Evolutionary conservation across 2,888 invertebrate species (phyloP), one percentile per base, ranked within the genome.

Genomic region (Amiota communis): DNA sequence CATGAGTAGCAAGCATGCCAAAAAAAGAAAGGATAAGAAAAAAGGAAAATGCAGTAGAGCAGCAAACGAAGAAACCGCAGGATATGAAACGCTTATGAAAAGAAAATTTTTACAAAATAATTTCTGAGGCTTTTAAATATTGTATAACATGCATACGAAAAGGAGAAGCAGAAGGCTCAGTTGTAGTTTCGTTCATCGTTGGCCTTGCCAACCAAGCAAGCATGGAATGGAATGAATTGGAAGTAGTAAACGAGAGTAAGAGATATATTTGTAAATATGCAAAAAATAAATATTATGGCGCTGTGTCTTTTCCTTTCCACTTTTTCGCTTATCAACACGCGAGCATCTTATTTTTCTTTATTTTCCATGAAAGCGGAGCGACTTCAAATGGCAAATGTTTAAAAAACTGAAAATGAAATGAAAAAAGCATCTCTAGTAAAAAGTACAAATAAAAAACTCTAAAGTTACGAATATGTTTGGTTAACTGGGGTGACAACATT

Each of bases 231-330:
- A 63, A 63, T 13, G 36, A n/a, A 63, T 2, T 23, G 3, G 23
- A 3, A 53, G 53, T 53, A 53, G 53, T 53, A 53, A 53, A 53
- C 3, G n/a, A 53, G 36, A 53, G n/a, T n/a, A 77, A 79, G 78
- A 75, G 77, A 81, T 80, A 77, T 77, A 74, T 59, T 75, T 76
- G 74, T 77, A 81, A 81, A 82, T 82, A 76, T 78, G 77, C 77
- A 56, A 72, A 63, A n/a, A 74, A 72, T 23, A 63, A 68, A 70
- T 36, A 67, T 65, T 23, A 23, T 53, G 23, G 10, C n/a, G 23
- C 46, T 46, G 46, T 63, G 23, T 20, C 63, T 63, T 12, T 48
- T 68, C 13, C 67, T 51, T 48, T 65, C 13, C 11, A 51, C 17
- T 61, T n/a, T 75, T 72, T 75, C 72, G 75, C 75, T 78, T 74